These are phyloP conservation scores for Sesamia nonagrioides DNA, from an alignment of 1,140 invertebrate species.

Conservation along the genomic window DNA sequence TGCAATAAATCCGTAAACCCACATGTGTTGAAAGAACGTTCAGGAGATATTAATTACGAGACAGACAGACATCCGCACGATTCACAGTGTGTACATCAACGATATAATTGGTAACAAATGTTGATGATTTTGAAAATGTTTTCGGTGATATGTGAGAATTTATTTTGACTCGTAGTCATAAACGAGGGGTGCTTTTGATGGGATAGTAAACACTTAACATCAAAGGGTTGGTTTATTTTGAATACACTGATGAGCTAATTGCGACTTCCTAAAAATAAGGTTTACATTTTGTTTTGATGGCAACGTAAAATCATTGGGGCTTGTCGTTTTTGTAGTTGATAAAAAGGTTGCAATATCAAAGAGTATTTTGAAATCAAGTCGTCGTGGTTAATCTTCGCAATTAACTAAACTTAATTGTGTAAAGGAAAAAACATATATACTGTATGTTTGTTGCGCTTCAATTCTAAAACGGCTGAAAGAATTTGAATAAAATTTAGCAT, in stretches of 20 bases:
- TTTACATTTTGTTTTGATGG: slow-evolving; percentile 32
- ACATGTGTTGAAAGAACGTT: slow-evolving; percentile 75
- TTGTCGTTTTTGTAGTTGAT: background rate
- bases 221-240: slow-evolving; percentile 48
- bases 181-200: slow-evolving; percentile 45
- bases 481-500: too few relatives aligned
- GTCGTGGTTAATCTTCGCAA: background rate
- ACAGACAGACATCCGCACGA: slow-evolving; percentile 73
- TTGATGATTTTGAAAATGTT: slow-evolving; percentile 58
- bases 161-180: slow-evolving; percentile 51
- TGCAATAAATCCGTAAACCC: slow-evolving; percentile 76
- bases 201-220: slow-evolving; percentile 47
- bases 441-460: too few relatives aligned
- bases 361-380: background rate
- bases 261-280: slow-evolving; percentile 38
- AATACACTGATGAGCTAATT: slow-evolving; percentile 38
- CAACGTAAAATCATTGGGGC: slow-evolving; percentile 9
- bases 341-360: background rate
- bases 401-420: background rate
- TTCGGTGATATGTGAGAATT: slow-evolving; percentile 46
- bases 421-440: too few relatives aligned
- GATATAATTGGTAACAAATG: slow-evolving; percentile 84
- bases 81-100: slow-evolving; percentile 79
- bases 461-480: too few relatives aligned
- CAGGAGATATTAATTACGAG: slow-evolving; percentile 77